Evolutionary conservation across 2,888 invertebrate genomes (phyloP).

Genomic region (Cremastinae sp.): DNA sequence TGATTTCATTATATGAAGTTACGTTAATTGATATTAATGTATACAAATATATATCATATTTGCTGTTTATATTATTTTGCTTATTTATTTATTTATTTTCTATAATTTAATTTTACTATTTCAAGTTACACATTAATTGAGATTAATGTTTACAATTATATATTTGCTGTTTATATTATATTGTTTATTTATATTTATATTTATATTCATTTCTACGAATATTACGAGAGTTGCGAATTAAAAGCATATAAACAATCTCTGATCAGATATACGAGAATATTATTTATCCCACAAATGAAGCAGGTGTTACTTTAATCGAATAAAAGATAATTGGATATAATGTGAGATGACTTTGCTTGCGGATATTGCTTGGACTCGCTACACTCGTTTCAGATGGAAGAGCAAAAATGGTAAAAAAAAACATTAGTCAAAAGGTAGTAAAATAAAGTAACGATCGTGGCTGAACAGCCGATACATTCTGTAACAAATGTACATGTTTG

Average conservation of each 20-base stretch:
- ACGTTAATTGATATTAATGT: too few species aligned
- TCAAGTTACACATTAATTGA: too few species aligned
- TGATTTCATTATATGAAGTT: too few species aligned
- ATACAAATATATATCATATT: too few species aligned
- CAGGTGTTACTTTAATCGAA: not conserved
- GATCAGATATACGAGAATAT: not conserved
- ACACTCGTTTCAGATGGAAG: not conserved
- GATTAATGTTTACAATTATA: too few species aligned
- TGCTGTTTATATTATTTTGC: too few species aligned
- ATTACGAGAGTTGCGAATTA: too few species aligned
- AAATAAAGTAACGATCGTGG: slow-evolving; percentile 3
- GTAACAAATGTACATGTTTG: not conserved
- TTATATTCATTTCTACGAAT: too few species aligned
- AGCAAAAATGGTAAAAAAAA: not conserved
- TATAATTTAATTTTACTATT: too few species aligned
- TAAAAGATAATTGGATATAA: not conserved
- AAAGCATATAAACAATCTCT: slow-evolving; percentile 20
- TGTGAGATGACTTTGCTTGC: not conserved
- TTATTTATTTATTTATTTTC: too few species aligned
- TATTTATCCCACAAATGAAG: not conserved
- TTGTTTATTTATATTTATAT: too few species aligned
- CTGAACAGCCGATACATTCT: slow-evolving; percentile 13
- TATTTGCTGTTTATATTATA: too few species aligned
- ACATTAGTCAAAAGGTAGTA: not conserved
- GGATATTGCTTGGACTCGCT: not conserved